These are phyloP conservation scores for Heteronetta atricapilla DNA, from an alignment of 2,113 vertebrate genomes.

Conservation along the genomic window DNA sequence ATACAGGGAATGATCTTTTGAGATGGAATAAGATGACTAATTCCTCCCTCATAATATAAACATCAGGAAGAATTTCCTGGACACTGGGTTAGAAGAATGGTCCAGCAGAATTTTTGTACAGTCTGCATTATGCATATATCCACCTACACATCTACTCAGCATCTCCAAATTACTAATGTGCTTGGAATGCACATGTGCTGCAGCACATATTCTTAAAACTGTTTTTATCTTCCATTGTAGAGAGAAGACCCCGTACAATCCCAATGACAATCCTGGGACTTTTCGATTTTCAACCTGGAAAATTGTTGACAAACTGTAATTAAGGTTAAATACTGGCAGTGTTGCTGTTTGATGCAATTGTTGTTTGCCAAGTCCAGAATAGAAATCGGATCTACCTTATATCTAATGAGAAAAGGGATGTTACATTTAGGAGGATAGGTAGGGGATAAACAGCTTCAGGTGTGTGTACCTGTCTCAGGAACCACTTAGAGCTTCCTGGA, in stretches of 20 bases:
- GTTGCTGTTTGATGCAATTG: not conserved
- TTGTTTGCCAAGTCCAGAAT: not conserved
- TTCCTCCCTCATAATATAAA: not conserved
- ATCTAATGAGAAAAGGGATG: not conserved
- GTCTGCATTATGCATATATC: not conserved
- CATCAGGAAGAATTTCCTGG: not conserved
- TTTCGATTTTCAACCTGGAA: not conserved
- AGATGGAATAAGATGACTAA: not conserved
- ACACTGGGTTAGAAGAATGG: not conserved
- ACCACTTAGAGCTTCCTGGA: not conserved
- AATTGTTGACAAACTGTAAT: not conserved
- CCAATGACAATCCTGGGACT: not conserved
- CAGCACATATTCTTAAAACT: not conserved
- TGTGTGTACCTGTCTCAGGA: not conserved
- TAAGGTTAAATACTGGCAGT: not conserved
- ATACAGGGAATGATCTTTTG: not conserved
- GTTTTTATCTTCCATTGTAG: not conserved
- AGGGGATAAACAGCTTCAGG: not conserved
- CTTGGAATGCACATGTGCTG: not conserved
- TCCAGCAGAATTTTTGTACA: not conserved
- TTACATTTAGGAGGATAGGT: not conserved
- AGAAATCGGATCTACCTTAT: not conserved
- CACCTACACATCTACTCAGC: not conserved
- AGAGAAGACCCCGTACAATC: not conserved
- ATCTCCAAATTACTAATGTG: not conserved